Evolutionary conservation across 2,888 invertebrate species (phyloP), one percentile per base, ranked within the genome.

Genomic region (Thera britannica): DNA sequence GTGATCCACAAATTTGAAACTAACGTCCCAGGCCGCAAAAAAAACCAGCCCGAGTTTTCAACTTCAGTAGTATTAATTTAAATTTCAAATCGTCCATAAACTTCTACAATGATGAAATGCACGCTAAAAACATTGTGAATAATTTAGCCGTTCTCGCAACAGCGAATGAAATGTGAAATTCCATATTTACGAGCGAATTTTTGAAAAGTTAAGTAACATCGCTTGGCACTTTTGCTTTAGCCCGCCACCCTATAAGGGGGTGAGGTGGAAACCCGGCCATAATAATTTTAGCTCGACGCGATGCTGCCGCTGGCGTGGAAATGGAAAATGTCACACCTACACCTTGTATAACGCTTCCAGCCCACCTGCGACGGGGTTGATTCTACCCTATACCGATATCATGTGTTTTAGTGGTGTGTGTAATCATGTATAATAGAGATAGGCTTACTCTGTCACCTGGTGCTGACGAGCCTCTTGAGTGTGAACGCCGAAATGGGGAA

Each of bases 241-340:
- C 65, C 65, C 61, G 38, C 63, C 65, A 52, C 62, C 63, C 69
- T 67, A 7, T 38, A 38, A 71, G 73, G 76, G 76, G 77, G 76
- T 73, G 77, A 77, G 78, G 60, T 36, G 46, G 62, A 38, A 12
- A n/a, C 54, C 82, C 79, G 83, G 83, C 83, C 77, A 82, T 84
- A 82, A 85, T 85, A 85, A 85, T 84, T 86, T 84, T 81, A 85
- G 83, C 85, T 79, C 81, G 74, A 71, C 80, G 41, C 48, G 2
- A 44, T 12, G 51, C 51, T 35, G 35, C 52, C 62, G 58, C 59
- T 79, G 79, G 79, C 78, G 76, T 84, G 83, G 81, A 85, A 83
- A 85, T 88, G 85, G 86, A 85, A 84, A 87, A 87, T 88, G 83
- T 82, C 83, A 79, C 75, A 76, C 75, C 74, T 75, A 75, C 75